phyloP scores from a whole-genome alignment of 2,113 vertebrate species.

The Ptilorrhoa leucosticta region DNA sequence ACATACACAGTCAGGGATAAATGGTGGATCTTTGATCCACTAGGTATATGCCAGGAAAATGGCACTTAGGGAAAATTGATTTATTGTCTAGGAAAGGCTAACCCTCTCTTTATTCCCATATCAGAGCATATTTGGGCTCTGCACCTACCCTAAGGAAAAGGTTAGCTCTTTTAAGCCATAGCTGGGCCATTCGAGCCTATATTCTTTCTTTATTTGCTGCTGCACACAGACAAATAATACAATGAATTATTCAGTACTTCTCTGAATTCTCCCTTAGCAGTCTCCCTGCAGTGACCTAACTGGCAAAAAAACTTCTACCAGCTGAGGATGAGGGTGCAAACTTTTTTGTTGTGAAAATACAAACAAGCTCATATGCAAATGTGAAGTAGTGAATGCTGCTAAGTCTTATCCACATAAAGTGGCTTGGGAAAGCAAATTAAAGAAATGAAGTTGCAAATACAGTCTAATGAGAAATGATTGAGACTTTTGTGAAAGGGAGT shows the following conservation, averaged over 20 bases:
- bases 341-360: background rate
- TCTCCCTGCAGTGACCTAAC: background rate
- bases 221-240: background rate
- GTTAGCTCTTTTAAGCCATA: background rate
- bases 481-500: background rate
- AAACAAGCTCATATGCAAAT: background rate
- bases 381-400: background rate
- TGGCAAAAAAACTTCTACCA: background rate
- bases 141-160: background rate
- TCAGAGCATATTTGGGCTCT: background rate
- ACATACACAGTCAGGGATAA: background rate
- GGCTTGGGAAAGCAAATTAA: background rate
- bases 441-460: background rate
- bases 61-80: background rate
- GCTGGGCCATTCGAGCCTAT: background rate
- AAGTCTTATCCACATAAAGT: background rate
- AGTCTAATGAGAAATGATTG: conserved; percentile 1
- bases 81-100: background rate
- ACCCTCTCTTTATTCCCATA: background rate
- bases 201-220: background rate
- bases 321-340: background rate
- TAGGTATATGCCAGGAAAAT: background rate
- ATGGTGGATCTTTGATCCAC: background rate
- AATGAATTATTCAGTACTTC: background rate
- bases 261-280: background rate